Base-by-base conservation (phyloP, 2,113 vertebrate genomes). In the Scortum barcoo region DNA sequence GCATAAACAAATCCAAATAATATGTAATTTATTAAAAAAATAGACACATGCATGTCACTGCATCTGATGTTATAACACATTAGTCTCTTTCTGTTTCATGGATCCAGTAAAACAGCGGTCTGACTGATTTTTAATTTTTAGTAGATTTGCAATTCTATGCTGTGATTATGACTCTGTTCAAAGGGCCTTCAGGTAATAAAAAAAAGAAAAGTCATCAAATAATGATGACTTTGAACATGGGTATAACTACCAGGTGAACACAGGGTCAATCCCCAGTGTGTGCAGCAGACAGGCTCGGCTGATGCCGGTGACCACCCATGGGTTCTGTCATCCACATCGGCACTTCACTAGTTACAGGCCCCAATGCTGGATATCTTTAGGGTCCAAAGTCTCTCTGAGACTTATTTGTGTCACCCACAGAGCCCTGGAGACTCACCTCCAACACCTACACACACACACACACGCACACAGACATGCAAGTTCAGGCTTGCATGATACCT, bases 361-460 rank as follows among this genome's bases (percentile, higher is more conserved):
- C 75, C 74, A 78, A 20, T 67, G 84, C 77, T 65, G n/a, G 9
- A 19, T 62, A 72, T 81, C 89, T 72, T 88, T 57, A 74, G 88
- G 78, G 87, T 33, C 69, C 36, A 44, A 54, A 80, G 87, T 91
- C 90, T 88, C 92, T 76, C 24, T 66, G 92, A 89, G 91, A 91
- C 93, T 83, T 76, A 92, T 94, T 92, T 94, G 82, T 90, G 81
- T 77, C 22, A 58, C 48, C 75, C 19, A 57, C 61, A 69, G 71
- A 83, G 74, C 86, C 84, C 84, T 57, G 7, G 79, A 81, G 90
- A 91, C 81, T 86, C 80, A 80, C 60, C 62, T 72, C 22, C 28
- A 84, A 76, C 76, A 71, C 80, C 75, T 82, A 75, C 81, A 53
- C 44, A 30, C 63, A 72, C 61, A 46, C 53, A 38, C 44, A n/a